A percentile compares a stretch with the other conserved stretches of the same genome.
phyloP scores from a whole-genome alignment of 2,797 vertebrate species.

The Botia kubotai region DNA sequence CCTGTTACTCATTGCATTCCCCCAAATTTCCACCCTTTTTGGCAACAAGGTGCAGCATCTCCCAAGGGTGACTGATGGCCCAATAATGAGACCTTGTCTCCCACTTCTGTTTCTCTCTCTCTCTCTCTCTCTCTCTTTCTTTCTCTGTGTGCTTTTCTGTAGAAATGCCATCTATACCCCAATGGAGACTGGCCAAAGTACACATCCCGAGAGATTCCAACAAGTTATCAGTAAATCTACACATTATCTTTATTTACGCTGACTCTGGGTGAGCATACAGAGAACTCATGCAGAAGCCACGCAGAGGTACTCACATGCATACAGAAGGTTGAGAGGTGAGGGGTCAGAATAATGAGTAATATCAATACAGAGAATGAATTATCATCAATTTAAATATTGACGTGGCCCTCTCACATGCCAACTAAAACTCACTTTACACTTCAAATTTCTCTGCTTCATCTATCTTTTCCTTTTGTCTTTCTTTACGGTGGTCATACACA shows the following conservation, averaged over 20 bases:
- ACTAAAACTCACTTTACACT: slow-evolving; percentile 56
- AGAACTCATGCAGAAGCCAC: slow-evolving; percentile 24
- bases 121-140: slow-evolving; percentile 31
- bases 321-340: slow-evolving; percentile 27
- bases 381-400: slow-evolving; percentile 37
- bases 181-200: slow-evolving; percentile 58
- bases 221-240: slow-evolving; percentile 60
- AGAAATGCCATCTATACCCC: slow-evolving; percentile 49
- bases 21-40: slow-evolving; percentile 40
- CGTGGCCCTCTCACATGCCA: slow-evolving; percentile 38
- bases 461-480: slow-evolving; percentile 45
- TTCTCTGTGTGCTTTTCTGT: slow-evolving; percentile 2
- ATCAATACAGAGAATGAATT: slow-evolving; percentile 33
- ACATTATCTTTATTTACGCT: slow-evolving; percentile 64
- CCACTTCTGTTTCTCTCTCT: slow-evolving; percentile 42
- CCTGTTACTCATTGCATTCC: slow-evolving; percentile 22
- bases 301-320: slow-evolving; percentile 26
- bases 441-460: slow-evolving; percentile 51
- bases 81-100: slow-evolving; percentile 54
- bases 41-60: slow-evolving; percentile 49
- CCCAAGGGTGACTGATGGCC: slow-evolving; percentile 53
- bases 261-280: slow-evolving; percentile 45
- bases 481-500: slow-evolving; percentile 26
- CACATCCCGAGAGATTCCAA: slow-evolving; percentile 64
- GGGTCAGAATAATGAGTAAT: slow-evolving; percentile 7